These are phyloP conservation scores for Steinernema khuongi DNA, from an alignment of 1,140 invertebrate species.

Conservation along the genomic window DNA sequence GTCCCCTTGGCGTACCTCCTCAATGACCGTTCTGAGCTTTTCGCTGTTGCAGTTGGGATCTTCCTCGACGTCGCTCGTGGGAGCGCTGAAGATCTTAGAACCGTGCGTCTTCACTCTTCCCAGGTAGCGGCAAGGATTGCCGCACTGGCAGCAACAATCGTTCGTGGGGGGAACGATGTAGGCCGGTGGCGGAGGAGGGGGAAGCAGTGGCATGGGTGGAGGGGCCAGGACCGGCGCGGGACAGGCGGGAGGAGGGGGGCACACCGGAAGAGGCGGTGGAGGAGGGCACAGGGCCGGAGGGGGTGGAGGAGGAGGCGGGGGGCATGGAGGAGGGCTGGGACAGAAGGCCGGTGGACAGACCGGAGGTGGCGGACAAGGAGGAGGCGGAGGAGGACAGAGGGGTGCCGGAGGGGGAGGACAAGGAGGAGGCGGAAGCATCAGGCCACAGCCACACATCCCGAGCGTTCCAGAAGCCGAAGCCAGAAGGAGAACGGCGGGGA, in stretches of 20 bases:
- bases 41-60: slow-evolving; percentile 55
- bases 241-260: slow-evolving; percentile 13
- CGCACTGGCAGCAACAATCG: slow-evolving; percentile 53
- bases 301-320: slow-evolving; percentile 32
- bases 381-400: slow-evolving; percentile 4
- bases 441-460: neutral
- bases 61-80: slow-evolving; percentile 43
- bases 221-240: neutral
- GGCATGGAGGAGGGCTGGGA: slow-evolving; percentile 19
- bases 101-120: slow-evolving; percentile 49
- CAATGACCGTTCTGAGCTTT: slow-evolving; percentile 50
- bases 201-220: slow-evolving; percentile 2
- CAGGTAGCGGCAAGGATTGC: slow-evolving; percentile 46
- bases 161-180: slow-evolving; percentile 37
- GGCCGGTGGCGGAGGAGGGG: neutral
- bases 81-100: slow-evolving; percentile 44
- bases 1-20: slow-evolving; percentile 42
- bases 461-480: neutral
- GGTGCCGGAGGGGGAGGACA: neutral
- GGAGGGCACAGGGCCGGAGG: slow-evolving; percentile 39
- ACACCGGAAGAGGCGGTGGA: slow-evolving; percentile 25
- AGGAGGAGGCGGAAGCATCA: neutral
- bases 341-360: slow-evolving; percentile 25
- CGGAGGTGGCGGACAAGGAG: neutral
- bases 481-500: neutral